These are phyloP conservation scores for Bombyx mandarina DNA, from an alignment of 1,140 invertebrate species.

Conservation along the genomic window DNA sequence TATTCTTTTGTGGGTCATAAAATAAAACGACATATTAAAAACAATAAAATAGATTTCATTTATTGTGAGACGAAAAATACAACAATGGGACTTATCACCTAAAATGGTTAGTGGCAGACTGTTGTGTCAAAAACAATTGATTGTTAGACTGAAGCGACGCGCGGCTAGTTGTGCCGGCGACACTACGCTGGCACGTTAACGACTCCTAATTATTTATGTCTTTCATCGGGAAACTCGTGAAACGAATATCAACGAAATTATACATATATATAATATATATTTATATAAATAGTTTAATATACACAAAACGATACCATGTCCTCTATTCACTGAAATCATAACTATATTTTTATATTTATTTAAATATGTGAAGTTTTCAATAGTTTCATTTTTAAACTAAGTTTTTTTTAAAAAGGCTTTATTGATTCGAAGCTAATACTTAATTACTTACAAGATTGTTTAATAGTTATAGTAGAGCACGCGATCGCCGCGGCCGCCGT, in stretches of 20 bases:
- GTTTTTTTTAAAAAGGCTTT: conserved; percentile 67
- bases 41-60: conserved; percentile 72
- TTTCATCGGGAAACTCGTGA: conserved; percentile 67
- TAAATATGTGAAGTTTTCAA: conserved; percentile 64
- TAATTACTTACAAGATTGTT: conserved; percentile 69
- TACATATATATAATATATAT: conserved; percentile 16
- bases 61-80: conserved; percentile 72
- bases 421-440: conserved; percentile 70
- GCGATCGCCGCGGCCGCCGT: conserved; percentile 22
- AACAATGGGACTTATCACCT: conserved; percentile 70
- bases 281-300: conserved; percentile 43
- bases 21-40: conserved; percentile 64
- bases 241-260: conserved; percentile 66
- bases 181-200: conserved; percentile 18
- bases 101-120: conserved; percentile 70
- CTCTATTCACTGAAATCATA: conserved; percentile 62
- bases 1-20: conserved; percentile 5
- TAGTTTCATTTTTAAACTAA: conserved; percentile 65
- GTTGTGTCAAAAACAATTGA: conserved; percentile 63
- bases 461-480: conserved; percentile 51
- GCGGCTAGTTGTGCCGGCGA: conserved; percentile 12
- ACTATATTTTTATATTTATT: conserved; percentile 54
- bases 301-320: conserved; percentile 62
- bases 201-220: conserved; percentile 64
- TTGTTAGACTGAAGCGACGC: conserved; percentile 35